Evolutionary conservation across 2,113 vertebrate genomes (phyloP).

Genomic region (Sakesphorus luctuosus): DNA sequence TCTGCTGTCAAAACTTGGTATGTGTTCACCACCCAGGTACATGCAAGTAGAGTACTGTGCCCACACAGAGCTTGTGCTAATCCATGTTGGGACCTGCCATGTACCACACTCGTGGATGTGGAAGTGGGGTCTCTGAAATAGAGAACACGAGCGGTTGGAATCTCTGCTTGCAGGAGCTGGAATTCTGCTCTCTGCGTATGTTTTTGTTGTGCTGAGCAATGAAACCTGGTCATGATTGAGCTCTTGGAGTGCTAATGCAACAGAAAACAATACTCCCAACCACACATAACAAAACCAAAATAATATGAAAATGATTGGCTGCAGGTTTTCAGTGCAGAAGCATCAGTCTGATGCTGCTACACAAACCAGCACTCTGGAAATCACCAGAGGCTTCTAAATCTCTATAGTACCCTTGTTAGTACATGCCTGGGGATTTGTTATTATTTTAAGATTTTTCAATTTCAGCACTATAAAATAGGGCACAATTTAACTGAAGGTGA

Average conservation of each 20-base stretch:
- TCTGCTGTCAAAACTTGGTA: background rate
- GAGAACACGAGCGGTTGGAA: rapidly evolving
- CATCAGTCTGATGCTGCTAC: background rate
- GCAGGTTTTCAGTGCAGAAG: background rate
- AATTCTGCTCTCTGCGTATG: background rate
- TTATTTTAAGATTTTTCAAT: constrained; percentile 51
- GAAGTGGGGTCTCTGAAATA: background rate
- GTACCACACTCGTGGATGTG: rapidly evolving
- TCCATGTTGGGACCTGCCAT: background rate
- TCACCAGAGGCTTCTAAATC: constrained; percentile 51
- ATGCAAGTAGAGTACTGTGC: background rate
- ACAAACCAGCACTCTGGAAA: background rate
- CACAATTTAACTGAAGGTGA: constrained; percentile 47
- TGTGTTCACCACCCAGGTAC: background rate
- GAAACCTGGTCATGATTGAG: background rate
- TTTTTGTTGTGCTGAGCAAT: background rate
- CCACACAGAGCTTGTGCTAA: background rate
- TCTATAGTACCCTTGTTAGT: constrained; percentile 30
- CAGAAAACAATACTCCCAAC: background rate
- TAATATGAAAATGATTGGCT: background rate
- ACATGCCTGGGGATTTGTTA: constrained; percentile 37
- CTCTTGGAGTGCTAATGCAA: background rate
- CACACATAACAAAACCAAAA: background rate
- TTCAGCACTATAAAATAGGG: constrained; percentile 53
- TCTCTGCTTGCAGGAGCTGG: background rate